Conservation (phyloP, 2,888 invertebrate genomes). For the Eristalis tenax region DNA sequence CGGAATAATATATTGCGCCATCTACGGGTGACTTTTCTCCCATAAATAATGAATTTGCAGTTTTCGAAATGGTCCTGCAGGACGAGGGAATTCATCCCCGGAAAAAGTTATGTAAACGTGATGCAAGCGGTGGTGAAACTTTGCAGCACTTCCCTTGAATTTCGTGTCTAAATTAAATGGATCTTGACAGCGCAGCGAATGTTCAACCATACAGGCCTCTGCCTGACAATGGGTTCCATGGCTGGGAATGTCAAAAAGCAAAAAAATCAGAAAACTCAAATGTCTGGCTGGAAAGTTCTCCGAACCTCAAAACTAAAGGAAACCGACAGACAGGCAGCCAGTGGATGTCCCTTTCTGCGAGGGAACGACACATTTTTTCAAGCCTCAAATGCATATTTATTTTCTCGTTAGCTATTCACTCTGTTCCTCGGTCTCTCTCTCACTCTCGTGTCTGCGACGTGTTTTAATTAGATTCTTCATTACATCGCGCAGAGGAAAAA, state of each 20-base stretch:
- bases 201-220: not conserved
- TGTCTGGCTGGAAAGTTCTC: slow-evolving; percentile 14
- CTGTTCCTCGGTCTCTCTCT: not conserved
- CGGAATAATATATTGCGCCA: slow-evolving; percentile 48
- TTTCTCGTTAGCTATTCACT: slow-evolving; percentile 18
- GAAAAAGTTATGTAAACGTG: slow-evolving; percentile 11
- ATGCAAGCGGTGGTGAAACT: not conserved
- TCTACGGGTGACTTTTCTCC: slow-evolving; percentile 36
- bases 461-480: slow-evolving; percentile 65
- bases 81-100: not conserved
- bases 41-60: slow-evolving; percentile 31
- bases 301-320: not conserved
- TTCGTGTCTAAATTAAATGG: slow-evolving; percentile 35
- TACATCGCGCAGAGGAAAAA: slow-evolving; percentile 20
- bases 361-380: not conserved
- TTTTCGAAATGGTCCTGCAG: not conserved
- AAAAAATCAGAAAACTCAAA: not conserved
- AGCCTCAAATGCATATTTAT: slow-evolving; percentile 8
- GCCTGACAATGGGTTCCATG: slow-evolving; percentile 13
- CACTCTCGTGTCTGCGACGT: slow-evolving; percentile 31
- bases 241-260: slow-evolving; percentile 18
- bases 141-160: not conserved
- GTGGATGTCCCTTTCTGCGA: not conserved
- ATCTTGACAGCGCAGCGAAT: slow-evolving; percentile 15
- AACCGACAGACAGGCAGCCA: not conserved